A percentile compares a stretch with the other conserved stretches of the same genome.
phyloP scores from a whole-genome alignment of 1,140 invertebrate species.

The Atta cephalotes region DNA sequence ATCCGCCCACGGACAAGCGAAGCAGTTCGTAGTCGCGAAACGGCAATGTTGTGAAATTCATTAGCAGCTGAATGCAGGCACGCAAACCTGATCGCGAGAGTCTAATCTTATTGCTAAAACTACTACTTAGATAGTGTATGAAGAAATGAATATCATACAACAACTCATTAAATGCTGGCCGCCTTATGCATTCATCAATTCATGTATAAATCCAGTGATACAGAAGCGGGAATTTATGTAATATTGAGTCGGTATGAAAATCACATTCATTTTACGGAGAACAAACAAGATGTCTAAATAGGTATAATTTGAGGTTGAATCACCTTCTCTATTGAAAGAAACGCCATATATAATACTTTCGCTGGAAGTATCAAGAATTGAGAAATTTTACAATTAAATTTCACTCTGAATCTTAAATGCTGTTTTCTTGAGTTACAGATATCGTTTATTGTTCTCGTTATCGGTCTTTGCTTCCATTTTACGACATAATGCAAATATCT shows the following conservation, averaged over 20 bases:
- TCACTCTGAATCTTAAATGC: conserved; percentile 1
- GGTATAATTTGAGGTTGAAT: neutral
- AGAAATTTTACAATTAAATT: conserved; percentile 41
- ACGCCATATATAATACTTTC: neutral
- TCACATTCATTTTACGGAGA: neutral
- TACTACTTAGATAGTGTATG: neutral
- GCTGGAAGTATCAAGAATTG: neutral
- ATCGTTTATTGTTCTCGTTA: conserved; percentile 54
- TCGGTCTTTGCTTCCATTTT: conserved; percentile 45
- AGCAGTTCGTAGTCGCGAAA: conserved; percentile 60
- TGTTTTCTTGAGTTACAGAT: neutral
- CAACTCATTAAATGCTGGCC: neutral
- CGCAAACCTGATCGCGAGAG: conserved; percentile 36
- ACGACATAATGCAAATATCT: conserved; percentile 20
- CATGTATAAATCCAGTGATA: neutral
- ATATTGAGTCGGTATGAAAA: neutral
- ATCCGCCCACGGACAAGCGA: conserved; percentile 56
- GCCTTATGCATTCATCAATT: neutral
- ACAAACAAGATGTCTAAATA: neutral
- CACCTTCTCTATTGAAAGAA: neutral
- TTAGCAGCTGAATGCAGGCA: conserved; percentile 71
- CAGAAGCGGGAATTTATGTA: neutral
- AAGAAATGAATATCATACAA: conserved; percentile 29
- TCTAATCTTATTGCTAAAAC: conserved; percentile 55
- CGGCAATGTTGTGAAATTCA: conserved; percentile 78